A percentile compares a stretch with the other conserved stretches of the same genome.
These are phyloP conservation scores for Suillia variegata DNA, from an alignment of 2,888 invertebrate genomes.

Conservation along the genomic window DNA sequence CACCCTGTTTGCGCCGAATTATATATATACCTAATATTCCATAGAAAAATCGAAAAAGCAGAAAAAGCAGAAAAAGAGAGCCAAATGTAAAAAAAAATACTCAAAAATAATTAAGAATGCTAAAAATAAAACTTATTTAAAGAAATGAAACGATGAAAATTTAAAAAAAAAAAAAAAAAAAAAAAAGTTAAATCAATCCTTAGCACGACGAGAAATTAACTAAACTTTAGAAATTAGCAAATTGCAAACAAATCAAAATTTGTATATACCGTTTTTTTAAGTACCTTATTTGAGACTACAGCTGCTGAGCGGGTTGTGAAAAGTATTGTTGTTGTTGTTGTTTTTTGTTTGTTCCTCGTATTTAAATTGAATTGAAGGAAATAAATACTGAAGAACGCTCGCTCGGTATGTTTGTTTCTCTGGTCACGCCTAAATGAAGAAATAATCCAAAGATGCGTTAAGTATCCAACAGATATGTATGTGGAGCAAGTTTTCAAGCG, in stretches of 20 bases:
- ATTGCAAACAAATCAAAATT: slow-evolving; percentile 1
- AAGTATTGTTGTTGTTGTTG: background rate
- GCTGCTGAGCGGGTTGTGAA: background rate
- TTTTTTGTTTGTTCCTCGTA: background rate
- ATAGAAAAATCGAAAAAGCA: slow-evolving; percentile 38
- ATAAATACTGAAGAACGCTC: too few species aligned
- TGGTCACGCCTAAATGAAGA: background rate
- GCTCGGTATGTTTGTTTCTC: too few species aligned
- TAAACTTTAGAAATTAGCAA: slow-evolving; percentile 32
- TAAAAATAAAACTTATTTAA: slow-evolving; percentile 58
- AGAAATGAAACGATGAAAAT: slow-evolving; percentile 59
- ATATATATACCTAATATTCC: slow-evolving; percentile 33
- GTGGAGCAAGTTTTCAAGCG: background rate
- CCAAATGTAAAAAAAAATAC: slow-evolving; percentile 35
- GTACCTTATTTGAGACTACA: background rate
- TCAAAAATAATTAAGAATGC: slow-evolving; percentile 52
- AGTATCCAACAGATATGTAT: background rate
- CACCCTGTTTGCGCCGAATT: slow-evolving; percentile 12
- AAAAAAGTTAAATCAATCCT: too few species aligned
- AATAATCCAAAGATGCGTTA: background rate
- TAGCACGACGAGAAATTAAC: slow-evolving; percentile 25
- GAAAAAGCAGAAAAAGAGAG: slow-evolving; percentile 28
- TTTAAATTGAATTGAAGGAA: too few species aligned
- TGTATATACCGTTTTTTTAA: background rate
- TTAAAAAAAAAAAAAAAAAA: slow-evolving; percentile 39